Base-by-base conservation (phyloP, 64 coral and sea anemone species). In the Pocillopora damicornis region DNA sequence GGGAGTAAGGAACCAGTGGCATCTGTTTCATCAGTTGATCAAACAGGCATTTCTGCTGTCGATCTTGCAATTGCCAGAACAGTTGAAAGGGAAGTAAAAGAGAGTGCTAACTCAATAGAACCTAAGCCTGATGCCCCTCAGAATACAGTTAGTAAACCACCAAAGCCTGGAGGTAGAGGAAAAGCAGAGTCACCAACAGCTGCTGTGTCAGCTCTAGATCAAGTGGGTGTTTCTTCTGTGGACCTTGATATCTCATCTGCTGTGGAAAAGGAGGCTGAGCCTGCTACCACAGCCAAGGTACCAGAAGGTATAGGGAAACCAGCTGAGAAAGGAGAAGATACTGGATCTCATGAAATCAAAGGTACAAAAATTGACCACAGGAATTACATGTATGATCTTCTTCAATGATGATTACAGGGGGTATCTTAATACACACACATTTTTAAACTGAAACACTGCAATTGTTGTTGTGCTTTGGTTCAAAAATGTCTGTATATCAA, bases 231-330 rank as follows among this genome's bases (percentile, higher is more conserved):
- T 10, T 95, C 97, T 3, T 86, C 97, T 25, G 90, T 99, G 14
- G 97, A 99, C 83, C 90, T 99, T 87, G 93, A 95, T 22, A 91
- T 99, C 76, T 88, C 97, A 26, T 75, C 88, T 38, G 63, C 86
- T 42, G 97, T 94, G 57, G 97, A 99, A 68, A 93, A 95, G 77
- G 97, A 92, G 15, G 83, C 83, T 45, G 61, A 86, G 16, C 10
- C 62, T 37, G 60, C 51, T 16, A 17, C 60, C 10, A 11, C 69
- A 36, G 14, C 30, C 5, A 89, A 57, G 10, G 7, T 68, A 51
- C 6, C 77, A 58, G 26, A 90, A 66, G 20, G 0, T 73, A 14
- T 30, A 11, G 74, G 15, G 8, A 71, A 45, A 37, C 20, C 9
- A 77, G 2, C 73, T 42, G 74, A 87, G 20, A 87, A 75, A 23